A percentile compares a stretch with the other conserved stretches of the same genome.
Conservation (phyloP, 2,888 invertebrate genomes). For the Phania funesta region DNA sequence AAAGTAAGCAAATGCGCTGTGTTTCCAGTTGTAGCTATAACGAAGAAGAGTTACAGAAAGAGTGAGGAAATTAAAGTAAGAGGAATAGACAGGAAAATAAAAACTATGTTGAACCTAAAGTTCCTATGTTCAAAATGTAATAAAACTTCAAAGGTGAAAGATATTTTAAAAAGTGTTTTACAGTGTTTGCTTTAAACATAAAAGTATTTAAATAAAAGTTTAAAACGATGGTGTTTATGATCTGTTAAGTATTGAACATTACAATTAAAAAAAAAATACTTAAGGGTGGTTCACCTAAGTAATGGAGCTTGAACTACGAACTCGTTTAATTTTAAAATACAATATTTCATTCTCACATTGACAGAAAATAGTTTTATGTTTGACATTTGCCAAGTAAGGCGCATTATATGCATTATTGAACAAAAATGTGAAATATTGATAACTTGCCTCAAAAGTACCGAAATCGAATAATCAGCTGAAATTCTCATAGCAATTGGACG, state of each 20-base stretch:
- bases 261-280: not conserved
- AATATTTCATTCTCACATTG: too few species aligned
- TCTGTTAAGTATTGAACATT: not conserved
- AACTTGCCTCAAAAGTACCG: too few species aligned
- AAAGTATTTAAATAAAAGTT: not conserved
- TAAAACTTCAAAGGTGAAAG: not conserved
- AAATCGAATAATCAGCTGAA: too few species aligned
- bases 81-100: not conserved
- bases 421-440: too few species aligned
- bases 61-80: constrained; percentile 29
- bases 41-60: not conserved
- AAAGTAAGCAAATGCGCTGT: not conserved
- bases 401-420: too few species aligned
- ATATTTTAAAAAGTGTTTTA: not conserved
- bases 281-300: too few species aligned
- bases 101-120: constrained; percentile 4
- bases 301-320: too few species aligned
- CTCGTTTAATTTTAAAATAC: too few species aligned
- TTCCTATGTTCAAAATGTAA: not conserved
- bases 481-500: too few species aligned
- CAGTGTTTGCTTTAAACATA: not conserved
- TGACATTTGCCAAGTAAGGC: too few species aligned
- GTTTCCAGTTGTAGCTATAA: not conserved
- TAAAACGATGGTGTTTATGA: not conserved
- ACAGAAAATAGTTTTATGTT: too few species aligned